Evolutionary conservation across 2,113 vertebrate genomes (phyloP).

Genomic region (Brevimyrus niger): DNA sequence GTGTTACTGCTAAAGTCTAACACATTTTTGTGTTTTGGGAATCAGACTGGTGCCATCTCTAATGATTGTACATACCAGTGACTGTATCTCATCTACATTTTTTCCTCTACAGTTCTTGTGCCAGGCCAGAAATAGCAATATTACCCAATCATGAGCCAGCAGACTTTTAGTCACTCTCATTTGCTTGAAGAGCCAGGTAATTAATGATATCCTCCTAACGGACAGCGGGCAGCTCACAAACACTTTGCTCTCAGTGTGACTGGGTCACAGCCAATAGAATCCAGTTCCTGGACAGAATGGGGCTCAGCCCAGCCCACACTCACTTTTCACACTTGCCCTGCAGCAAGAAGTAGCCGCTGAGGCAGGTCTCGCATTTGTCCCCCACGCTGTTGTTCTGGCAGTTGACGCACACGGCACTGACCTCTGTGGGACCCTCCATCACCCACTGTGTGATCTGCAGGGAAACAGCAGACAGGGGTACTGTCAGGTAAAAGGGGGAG

Average conservation of each 20-base stretch:
- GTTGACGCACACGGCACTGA: slow-evolving; percentile 74
- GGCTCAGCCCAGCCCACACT: slow-evolving; percentile 36
- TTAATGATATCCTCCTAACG: not conserved
- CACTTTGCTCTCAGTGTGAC: not conserved
- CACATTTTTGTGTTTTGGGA: not conserved
- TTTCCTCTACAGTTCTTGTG: not conserved
- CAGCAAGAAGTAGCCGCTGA: slow-evolving; percentile 79
- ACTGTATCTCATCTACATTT: not conserved
- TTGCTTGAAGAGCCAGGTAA: not conserved
- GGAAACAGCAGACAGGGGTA: not conserved
- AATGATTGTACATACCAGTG: not conserved
- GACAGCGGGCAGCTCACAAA: not conserved
- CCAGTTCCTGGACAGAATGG: not conserved
- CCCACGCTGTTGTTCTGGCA: slow-evolving; percentile 88
- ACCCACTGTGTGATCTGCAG: slow-evolving; percentile 72
- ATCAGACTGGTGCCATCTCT: not conserved
- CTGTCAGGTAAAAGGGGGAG: not conserved
- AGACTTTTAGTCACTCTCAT: not conserved
- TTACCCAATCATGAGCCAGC: not conserved
- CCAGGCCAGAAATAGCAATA: not conserved
- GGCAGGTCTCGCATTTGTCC: slow-evolving; percentile 81
- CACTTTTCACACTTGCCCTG: slow-evolving; percentile 82
- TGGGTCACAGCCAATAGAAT: not conserved
- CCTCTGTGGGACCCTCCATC: slow-evolving; percentile 74
- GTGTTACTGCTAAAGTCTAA: not conserved